Evolutionary conservation across 2,888 invertebrate genomes (phyloP).

Genomic region (Chironomus riparius): DNA sequence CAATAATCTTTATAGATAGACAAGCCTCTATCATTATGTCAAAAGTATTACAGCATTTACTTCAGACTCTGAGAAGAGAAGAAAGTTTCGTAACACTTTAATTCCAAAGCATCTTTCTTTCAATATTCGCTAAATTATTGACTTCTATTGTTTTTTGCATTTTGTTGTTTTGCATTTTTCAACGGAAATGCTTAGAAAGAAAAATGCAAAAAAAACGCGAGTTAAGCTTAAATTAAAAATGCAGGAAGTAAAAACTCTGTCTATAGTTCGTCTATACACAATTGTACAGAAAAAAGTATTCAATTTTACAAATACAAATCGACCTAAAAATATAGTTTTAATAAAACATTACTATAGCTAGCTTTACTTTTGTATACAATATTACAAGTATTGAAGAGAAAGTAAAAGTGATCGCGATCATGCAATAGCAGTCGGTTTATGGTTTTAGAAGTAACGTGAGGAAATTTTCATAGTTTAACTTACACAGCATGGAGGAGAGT

Average conservation of each 20-base stretch:
- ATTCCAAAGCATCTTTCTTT: neutral
- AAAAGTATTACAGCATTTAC: too few relatives aligned
- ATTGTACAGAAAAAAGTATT: neutral
- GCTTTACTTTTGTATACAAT: neutral
- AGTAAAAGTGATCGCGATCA: constrained; percentile 27
- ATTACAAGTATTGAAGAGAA: constrained; percentile 10
- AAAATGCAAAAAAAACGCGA: neutral
- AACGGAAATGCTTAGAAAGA: neutral
- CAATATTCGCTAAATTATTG: neutral
- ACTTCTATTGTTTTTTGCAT: neutral
- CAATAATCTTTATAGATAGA: too few relatives aligned
- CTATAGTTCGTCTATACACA: neutral
- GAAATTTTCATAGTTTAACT: neutral
- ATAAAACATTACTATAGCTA: neutral
- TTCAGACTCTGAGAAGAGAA: too few relatives aligned
- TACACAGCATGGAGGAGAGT: neutral
- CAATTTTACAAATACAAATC: neutral
- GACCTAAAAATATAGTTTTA: neutral
- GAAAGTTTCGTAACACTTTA: neutral
- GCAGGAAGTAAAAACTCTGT: neutral
- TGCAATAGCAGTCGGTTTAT: constrained; percentile 6
- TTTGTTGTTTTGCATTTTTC: neutral
- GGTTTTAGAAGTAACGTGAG: neutral
- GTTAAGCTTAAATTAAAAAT: neutral
- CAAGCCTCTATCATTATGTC: too few relatives aligned